Base-by-base conservation (phyloP, 2,888 invertebrate species). In the Pyrochroa serraticornis region DNA sequence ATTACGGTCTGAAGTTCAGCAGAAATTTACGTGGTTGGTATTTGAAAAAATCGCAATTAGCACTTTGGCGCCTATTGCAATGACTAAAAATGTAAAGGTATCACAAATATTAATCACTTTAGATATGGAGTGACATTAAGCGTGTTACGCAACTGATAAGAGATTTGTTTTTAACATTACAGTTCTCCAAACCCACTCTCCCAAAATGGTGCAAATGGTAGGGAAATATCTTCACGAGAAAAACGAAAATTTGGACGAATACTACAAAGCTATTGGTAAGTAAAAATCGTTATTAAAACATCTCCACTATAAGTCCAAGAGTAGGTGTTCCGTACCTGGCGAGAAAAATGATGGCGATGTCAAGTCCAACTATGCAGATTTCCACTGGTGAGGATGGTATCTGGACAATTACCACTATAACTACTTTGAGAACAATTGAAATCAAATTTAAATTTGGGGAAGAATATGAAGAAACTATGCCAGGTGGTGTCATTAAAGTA, bases 381-480 rank as follows among this genome's bases (percentile, higher is more conserved):
- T 22, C 22, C 22, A 72, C 74, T 10, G 66, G 76, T 39, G 82
- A 85, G 38, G 82, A 80, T 47, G 84, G 84, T 2, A 76, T 76
- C 42, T 87, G 86, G 85, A 81, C 79, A 0, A 83, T 88, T 22
- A 84, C 83, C 63, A 84, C 81, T 49, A 76, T 80, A 12, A 85
- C 87, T 0, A 67, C 86, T 44, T 64, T 88, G 42, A 80, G 85
- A 61, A 86, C 85, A 6, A 75, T 78, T 5, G 82, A 83, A 67
- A 68, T 64, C 31, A 82, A 77, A 54, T 88, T 88, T 70, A 83
- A 80, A 70, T 71, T 86, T 14, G 85, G 84, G 8, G 85, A 85
- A 67, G 85, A 87, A 67, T 88, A 87, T 77, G 84, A 84, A 55
- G 88, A 89, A 73, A 73, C 77, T 9, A 87, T 88, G 87, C 86